Conservation (phyloP, 2,888 invertebrate genomes). For the Liodrosophila aerea region DNA sequence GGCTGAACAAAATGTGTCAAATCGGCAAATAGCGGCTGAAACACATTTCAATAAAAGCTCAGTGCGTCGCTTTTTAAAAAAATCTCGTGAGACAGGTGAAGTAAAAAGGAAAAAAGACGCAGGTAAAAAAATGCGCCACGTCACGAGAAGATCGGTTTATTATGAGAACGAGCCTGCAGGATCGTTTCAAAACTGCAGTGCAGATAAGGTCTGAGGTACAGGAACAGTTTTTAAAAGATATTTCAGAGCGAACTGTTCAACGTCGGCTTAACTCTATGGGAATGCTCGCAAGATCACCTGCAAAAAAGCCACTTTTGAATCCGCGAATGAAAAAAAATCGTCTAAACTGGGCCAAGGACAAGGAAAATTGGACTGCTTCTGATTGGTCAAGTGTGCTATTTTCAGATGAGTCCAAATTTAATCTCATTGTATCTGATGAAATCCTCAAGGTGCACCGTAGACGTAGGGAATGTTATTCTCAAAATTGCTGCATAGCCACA, state of each 20-base stretch:
- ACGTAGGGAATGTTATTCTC: background rate
- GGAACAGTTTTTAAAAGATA: background rate
- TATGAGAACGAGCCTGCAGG: background rate
- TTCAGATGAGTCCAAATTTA: conserved; percentile 13
- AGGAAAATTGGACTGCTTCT: background rate
- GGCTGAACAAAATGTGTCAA: no score
- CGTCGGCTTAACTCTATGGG: background rate
- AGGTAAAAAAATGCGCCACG: no score
- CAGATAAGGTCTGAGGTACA: background rate
- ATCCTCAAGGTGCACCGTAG: background rate
- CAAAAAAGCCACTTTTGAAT: background rate
- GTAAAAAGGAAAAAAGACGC: no score
- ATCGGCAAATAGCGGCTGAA: no score
- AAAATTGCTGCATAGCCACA: background rate
- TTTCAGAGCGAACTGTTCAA: background rate
- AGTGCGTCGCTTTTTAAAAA: no score
- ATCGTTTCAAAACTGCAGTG: background rate
- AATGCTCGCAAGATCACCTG: background rate
- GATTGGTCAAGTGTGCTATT: conserved; percentile 5
- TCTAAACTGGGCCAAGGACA: conserved; percentile 1
- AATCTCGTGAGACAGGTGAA: no score
- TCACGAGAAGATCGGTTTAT: background rate
- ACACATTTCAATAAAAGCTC: no score
- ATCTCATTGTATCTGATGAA: conserved; percentile 7
- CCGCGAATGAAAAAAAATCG: conserved; percentile 1